These are phyloP conservation scores for Pycnonotus jocosus DNA, from an alignment of 2,113 vertebrate genomes.

Conservation along the genomic window DNA sequence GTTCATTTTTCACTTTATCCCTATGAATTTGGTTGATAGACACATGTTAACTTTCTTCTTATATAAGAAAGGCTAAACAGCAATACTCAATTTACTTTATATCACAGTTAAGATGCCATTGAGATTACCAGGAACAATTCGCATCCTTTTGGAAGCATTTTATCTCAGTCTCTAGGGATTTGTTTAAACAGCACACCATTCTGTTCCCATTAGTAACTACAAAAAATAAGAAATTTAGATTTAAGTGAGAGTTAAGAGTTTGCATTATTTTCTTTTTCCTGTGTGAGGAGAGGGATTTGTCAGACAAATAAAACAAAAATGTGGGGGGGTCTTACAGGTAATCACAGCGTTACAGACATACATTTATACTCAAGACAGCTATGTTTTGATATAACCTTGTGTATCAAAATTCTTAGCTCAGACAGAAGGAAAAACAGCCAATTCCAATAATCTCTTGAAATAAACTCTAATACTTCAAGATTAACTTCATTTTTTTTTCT, in stretches of 20 bases:
- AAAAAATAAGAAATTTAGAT: slow-evolving; percentile 19
- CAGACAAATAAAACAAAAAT: slow-evolving; percentile 12
- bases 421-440: background rate
- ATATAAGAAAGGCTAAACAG: slow-evolving; percentile 19
- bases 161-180: background rate
- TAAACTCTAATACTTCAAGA: background rate
- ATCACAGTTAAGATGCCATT: background rate
- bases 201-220: background rate
- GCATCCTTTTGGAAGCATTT: slow-evolving; percentile 12
- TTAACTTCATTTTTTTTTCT: background rate
- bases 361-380: background rate
- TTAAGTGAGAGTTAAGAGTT: slow-evolving; percentile 20
- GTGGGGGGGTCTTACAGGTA: background rate
- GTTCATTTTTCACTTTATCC: background rate
- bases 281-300: background rate
- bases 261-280: slow-evolving; percentile 2
- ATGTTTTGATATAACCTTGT: background rate
- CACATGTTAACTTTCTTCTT: background rate
- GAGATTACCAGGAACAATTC: slow-evolving; percentile 22
- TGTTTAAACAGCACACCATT: slow-evolving; percentile 17
- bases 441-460: background rate
- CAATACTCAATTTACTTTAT: background rate
- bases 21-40: background rate
- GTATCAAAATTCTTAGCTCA: background rate
- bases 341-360: background rate